These are phyloP conservation scores for Strigamia maritima DNA, from an alignment of 2,888 invertebrate genomes.

Conservation along the genomic window DNA sequence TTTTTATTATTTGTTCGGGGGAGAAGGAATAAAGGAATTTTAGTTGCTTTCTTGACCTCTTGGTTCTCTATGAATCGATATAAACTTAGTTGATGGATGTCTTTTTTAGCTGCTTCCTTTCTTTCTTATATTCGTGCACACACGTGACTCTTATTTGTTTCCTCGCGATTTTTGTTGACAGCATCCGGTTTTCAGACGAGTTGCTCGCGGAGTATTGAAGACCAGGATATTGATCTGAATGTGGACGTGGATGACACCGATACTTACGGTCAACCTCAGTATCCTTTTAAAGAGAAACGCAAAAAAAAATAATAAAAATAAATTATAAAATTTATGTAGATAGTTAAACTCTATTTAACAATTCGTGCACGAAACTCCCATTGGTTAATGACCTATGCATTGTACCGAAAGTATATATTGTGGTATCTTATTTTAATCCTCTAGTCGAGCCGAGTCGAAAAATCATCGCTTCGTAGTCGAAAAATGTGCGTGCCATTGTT, in stretches of 20 bases:
- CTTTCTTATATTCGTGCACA: no score
- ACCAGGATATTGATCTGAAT: constrained; percentile 69
- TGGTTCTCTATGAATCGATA: constrained; percentile 20
- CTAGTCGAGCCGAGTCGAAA: no score
- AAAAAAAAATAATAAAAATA: background rate
- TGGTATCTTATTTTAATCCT: no score
- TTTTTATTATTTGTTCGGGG: background rate
- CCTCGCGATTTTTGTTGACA: constrained; percentile 43
- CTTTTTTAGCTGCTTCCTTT: constrained; percentile 25
- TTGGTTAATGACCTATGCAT: no score
- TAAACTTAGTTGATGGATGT: constrained; percentile 34
- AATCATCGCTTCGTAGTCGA: no score
- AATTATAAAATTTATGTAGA: no score
- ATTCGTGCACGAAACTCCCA: no score
- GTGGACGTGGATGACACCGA: constrained; percentile 85
- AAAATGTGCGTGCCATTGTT: no score
- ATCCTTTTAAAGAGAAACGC: constrained; percentile 56
- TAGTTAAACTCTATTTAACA: no score
- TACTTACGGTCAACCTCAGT: constrained; percentile 80
- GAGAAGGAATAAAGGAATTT: background rate
- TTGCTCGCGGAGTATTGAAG: constrained; percentile 55
- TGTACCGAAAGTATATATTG: no score
- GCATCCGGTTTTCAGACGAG: constrained; percentile 50
- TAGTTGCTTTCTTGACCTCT: background rate
- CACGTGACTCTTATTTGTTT: constrained; percentile 26